phyloP scores from a whole-genome alignment of 2,113 vertebrate genomes.

The Varanus salvator region DNA sequence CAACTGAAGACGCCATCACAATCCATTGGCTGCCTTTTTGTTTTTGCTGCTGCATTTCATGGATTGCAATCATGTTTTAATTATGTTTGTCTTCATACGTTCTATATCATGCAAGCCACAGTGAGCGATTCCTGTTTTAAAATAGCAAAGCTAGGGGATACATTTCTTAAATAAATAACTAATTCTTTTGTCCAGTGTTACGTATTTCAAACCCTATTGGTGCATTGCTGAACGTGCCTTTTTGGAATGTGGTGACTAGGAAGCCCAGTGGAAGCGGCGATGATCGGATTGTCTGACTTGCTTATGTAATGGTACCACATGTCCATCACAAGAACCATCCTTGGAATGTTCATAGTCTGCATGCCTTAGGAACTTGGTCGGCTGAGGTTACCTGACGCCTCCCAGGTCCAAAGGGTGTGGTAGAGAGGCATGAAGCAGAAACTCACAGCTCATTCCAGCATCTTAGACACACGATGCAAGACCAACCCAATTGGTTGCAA shows the following conservation, averaged over 20 bases:
- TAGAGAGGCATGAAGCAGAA: background rate
- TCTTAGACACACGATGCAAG: background rate
- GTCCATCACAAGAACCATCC: background rate
- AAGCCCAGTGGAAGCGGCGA: background rate
- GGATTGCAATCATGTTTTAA: background rate
- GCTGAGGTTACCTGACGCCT: background rate
- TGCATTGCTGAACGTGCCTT: background rate
- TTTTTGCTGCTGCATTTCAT: background rate
- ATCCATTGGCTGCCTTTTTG: background rate
- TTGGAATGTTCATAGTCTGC: background rate
- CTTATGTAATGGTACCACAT: background rate
- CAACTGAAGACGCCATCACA: background rate
- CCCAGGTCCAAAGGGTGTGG: background rate
- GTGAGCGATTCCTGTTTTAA: background rate
- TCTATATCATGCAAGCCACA: background rate
- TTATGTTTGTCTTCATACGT: background rate
- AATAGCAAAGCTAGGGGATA: background rate
- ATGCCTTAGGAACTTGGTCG: background rate
- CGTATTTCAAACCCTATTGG: background rate
- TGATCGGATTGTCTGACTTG: accelerated
- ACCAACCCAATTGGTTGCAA: background rate
- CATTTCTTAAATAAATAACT: background rate
- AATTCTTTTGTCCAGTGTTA: background rate
- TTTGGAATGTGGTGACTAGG: background rate
- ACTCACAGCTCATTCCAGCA: background rate